Percentiles rank a stretch among this genome's conserved stretches.
Conservation (phyloP, 2,113 vertebrate genomes). For the Lophochroa leadbeateri region DNA sequence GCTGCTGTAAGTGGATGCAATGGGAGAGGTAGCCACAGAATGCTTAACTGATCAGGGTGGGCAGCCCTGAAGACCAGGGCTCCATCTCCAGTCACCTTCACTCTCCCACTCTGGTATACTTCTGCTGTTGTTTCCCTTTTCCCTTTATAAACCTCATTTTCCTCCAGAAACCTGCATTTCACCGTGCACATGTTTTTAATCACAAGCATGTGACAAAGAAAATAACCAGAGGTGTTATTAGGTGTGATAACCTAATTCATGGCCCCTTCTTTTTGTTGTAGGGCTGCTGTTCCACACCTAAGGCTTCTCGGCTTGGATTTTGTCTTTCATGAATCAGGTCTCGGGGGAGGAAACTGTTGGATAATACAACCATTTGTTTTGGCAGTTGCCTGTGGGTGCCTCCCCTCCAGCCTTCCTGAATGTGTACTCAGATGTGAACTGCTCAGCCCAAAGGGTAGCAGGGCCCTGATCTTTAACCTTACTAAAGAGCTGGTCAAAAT, state of each 20-base stretch:
- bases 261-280: neutral
- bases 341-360: slow-evolving; percentile 14
- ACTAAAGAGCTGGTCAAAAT: neutral
- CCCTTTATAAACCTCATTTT: neutral
- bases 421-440: neutral
- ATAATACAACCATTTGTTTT: slow-evolving; percentile 23
- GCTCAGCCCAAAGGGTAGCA: neutral
- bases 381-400: neutral
- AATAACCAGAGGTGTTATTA: neutral
- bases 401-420: neutral
- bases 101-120: neutral
- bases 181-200: neutral
- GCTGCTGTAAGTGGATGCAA: fast-evolving
- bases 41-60: neutral
- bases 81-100: neutral
- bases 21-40: neutral
- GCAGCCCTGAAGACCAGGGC: neutral
- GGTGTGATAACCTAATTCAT: neutral
- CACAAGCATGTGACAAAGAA: neutral
- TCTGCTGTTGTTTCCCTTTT: neutral
- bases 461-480: neutral
- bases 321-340: neutral
- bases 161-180: neutral
- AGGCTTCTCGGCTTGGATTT: neutral
- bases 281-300: neutral